Evolutionary conservation across 2,888 invertebrate species (phyloP).

Genomic region (Abscondita cerata): DNA sequence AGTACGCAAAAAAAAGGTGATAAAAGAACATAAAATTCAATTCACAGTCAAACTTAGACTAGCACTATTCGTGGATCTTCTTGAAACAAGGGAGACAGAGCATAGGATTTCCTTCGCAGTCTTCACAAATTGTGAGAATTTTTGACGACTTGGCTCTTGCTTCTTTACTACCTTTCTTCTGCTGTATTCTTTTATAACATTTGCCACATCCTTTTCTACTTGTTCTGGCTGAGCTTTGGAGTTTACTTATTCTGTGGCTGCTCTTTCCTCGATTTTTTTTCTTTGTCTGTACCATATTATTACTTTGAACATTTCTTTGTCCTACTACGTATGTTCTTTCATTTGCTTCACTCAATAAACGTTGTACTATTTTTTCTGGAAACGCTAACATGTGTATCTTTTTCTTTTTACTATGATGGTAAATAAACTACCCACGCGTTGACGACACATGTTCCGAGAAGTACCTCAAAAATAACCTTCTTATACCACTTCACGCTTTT

Average conservation of each 20-base stretch:
- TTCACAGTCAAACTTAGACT: too few relatives aligned
- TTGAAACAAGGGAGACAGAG: too few relatives aligned
- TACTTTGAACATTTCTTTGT: background rate
- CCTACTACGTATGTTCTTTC: background rate
- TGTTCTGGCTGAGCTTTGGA: slow-evolving; percentile 25
- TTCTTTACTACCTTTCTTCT: slow-evolving; percentile 19
- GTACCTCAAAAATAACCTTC: background rate
- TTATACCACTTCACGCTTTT: slow-evolving; percentile 5
- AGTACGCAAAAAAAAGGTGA: too few relatives aligned
- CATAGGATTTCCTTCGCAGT: slow-evolving; percentile 13
- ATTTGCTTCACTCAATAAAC: background rate
- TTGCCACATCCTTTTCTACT: slow-evolving; percentile 26
- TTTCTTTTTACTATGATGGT: background rate
- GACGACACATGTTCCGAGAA: background rate
- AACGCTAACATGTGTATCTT: background rate
- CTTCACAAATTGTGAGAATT: slow-evolving; percentile 22
- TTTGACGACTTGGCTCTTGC: slow-evolving; percentile 28
- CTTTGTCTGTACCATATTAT: background rate
- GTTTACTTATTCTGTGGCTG: slow-evolving; percentile 25
- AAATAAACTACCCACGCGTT: background rate
- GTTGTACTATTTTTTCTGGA: too few relatives aligned
- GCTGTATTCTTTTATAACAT: slow-evolving; percentile 29
- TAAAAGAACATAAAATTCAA: too few relatives aligned
- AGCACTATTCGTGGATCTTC: too few relatives aligned
- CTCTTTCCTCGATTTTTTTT: background rate